Base-by-base conservation (phyloP, 2,888 invertebrate genomes). In the Macropis europaea region DNA sequence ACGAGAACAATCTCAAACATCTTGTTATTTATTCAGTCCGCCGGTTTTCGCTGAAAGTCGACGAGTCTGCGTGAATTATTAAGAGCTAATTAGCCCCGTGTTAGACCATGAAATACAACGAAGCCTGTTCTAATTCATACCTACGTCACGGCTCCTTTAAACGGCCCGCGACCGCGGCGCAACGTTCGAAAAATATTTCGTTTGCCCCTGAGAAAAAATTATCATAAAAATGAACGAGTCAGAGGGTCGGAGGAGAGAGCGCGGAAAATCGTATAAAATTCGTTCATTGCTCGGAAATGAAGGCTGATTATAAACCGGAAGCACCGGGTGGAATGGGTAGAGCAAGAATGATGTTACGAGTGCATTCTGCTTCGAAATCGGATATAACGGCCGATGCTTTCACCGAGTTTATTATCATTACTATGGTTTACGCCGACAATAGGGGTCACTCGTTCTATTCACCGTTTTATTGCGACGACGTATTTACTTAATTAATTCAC, bases 361-460 rank as follows among this genome's bases (percentile, higher is more conserved):
- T 36, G 42, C 59, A 28, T 15, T 24, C 40, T 47, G 47, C 42
- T 60, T 24, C 24, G 40, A 42, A 70, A 66, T 34, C 47, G 40
- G 38, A 36, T 52, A 15, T 28, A 36, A 45, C 40, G 30, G 56
- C 45, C 66, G 53, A 45, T 43, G 62, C 45, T 72, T 62, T 45
- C 42, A 19, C 17, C 38, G 56, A 32, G 40, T 43, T n/a, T 72
- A 60, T 71, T 66, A 64, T 57, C 57, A 42, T 66, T 50, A 60
- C 40, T 43, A 24, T 36, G 17, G 26, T 64, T 28, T 26, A 42
- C 42, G 53, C 48, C 36, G 38, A 45, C 45, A 63, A 34, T 45
- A 50, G 50, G 11, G 26, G 15, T 22, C 7, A 15, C 42, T 22
- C 40, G 26, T 24, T 36, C 13, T 13, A 53, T 48, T 30, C 42